These are phyloP conservation scores for Turritopsis rubra DNA, from an alignment of 30 jellyfish, hydroid and myxozoan genomes.

Conservation along the genomic window DNA sequence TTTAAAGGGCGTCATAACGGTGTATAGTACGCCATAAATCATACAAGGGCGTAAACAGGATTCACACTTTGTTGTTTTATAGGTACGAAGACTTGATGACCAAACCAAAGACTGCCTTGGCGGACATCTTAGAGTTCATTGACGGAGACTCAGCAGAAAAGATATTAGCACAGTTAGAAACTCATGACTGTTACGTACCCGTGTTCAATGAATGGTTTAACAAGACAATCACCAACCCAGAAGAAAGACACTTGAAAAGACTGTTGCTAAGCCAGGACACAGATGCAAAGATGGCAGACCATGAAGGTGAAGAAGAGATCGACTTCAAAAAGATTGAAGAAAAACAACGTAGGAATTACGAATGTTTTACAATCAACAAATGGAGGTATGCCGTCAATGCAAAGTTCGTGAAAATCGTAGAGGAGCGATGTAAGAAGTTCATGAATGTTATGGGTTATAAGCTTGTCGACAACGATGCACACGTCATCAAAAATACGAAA, in stretches of 20 bases:
- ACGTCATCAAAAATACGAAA: background rate
- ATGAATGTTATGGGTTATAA: conserved; percentile 24
- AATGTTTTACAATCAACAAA: conserved; percentile 26
- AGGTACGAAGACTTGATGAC: conserved; percentile 27
- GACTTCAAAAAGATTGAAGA: background rate
- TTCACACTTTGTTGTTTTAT: background rate
- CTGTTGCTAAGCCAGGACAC: background rate
- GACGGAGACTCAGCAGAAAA: conserved; percentile 17
- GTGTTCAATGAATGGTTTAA: conserved; percentile 7
- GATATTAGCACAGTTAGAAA: background rate
- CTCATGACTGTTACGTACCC: conserved; percentile 17
- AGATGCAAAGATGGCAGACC: background rate
- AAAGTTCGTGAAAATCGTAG: conserved; percentile 13
- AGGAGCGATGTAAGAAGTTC: conserved; percentile 8
- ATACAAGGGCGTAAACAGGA: too few species aligned
- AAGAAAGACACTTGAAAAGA: background rate
- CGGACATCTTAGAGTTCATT: background rate
- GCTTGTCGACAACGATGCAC: background rate
- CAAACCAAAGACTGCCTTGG: conserved; percentile 10
- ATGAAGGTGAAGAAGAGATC: background rate
- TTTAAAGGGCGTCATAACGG: background rate
- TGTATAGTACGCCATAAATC: too few species aligned
- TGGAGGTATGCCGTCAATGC: conserved; percentile 24
- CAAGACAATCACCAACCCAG: background rate
- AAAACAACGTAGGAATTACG: conserved; percentile 10